These are phyloP conservation scores for Amphipoea lucens DNA, from an alignment of 2,888 invertebrate genomes.

Conservation along the genomic window DNA sequence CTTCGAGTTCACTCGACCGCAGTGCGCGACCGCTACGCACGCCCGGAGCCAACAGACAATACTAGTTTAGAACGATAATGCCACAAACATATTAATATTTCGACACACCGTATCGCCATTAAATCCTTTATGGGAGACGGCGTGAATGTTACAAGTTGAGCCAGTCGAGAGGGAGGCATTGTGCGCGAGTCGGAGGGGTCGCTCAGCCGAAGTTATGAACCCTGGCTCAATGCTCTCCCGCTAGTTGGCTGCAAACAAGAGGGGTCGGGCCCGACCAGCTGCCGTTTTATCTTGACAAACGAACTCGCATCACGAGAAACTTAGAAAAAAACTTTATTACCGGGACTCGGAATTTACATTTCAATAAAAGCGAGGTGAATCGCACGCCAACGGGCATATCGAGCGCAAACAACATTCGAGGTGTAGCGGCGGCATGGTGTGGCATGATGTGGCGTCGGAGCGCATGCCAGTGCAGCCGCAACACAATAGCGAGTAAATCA, in stretches of 20 bases:
- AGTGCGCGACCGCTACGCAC: slow-evolving; percentile 67
- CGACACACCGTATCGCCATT: slow-evolving; percentile 86
- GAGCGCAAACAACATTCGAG: slow-evolving; percentile 74
- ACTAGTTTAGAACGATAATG: slow-evolving; percentile 78
- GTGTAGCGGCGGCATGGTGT: slow-evolving; percentile 40
- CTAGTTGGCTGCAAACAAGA: slow-evolving; percentile 79
- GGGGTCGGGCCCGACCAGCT: slow-evolving; percentile 80
- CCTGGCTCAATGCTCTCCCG: slow-evolving; percentile 74
- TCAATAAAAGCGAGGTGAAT: slow-evolving; percentile 75
- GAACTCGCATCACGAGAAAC: slow-evolving; percentile 72
- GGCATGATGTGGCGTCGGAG: slow-evolving; percentile 47
- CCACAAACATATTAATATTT: slow-evolving; percentile 86
- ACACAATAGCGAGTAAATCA: slow-evolving; percentile 86
- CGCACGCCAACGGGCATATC: slow-evolving; percentile 70
- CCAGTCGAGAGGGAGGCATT: slow-evolving; percentile 75
- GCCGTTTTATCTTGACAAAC: slow-evolving; percentile 82
- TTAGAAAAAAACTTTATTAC: slow-evolving; percentile 72
- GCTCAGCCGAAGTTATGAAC: slow-evolving; percentile 73
- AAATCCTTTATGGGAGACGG: slow-evolving; percentile 82
- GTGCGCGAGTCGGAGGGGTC: slow-evolving; percentile 75
- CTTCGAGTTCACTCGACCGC: slow-evolving; percentile 56
- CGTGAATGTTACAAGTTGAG: slow-evolving; percentile 78
- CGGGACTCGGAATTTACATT: slow-evolving; percentile 75
- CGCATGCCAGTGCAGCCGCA: slow-evolving; percentile 61
- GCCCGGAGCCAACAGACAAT: slow-evolving; percentile 77